These are phyloP conservation scores for Pseudochirops cupreus DNA, from an alignment of 2,797 vertebrate genomes.

Conservation along the genomic window DNA sequence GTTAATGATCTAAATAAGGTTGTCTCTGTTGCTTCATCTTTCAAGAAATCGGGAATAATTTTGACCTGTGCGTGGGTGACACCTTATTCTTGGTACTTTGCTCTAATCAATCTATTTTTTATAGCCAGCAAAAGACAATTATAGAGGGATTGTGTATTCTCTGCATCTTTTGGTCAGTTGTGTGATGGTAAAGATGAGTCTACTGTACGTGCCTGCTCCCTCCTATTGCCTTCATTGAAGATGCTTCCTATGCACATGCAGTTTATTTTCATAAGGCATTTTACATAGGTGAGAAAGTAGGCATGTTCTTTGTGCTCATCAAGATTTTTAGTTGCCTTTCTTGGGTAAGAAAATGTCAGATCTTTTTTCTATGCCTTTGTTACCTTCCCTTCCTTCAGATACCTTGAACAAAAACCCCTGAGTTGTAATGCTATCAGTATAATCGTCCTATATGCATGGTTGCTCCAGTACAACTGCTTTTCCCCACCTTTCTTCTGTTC, in stretches of 20 bases:
- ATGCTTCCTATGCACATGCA: not conserved
- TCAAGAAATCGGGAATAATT: not conserved
- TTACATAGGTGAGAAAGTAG: not conserved
- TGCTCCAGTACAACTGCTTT: not conserved
- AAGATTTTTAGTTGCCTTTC: not conserved
- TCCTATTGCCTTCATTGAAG: not conserved
- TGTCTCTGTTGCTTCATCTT: not conserved
- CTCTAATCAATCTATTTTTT: not conserved
- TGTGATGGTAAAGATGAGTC: not conserved
- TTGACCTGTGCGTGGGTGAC: not conserved
- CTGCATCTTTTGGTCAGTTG: not conserved
- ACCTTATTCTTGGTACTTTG: not conserved
- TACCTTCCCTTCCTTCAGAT: not conserved
- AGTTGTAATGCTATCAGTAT: not conserved
- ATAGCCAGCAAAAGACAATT: not conserved
- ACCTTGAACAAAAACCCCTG: not conserved
- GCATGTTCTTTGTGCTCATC: not conserved
- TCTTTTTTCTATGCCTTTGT: not conserved
- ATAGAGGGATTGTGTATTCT: not conserved
- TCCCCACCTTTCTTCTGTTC: not conserved
- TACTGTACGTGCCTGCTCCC: not conserved
- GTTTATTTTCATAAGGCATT: not conserved
- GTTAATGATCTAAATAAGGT: not conserved
- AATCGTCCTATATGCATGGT: not conserved
- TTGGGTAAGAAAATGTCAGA: not conserved